Conservation (phyloP, 1,140 invertebrate genomes). For the Aplysia californica region DNA sequence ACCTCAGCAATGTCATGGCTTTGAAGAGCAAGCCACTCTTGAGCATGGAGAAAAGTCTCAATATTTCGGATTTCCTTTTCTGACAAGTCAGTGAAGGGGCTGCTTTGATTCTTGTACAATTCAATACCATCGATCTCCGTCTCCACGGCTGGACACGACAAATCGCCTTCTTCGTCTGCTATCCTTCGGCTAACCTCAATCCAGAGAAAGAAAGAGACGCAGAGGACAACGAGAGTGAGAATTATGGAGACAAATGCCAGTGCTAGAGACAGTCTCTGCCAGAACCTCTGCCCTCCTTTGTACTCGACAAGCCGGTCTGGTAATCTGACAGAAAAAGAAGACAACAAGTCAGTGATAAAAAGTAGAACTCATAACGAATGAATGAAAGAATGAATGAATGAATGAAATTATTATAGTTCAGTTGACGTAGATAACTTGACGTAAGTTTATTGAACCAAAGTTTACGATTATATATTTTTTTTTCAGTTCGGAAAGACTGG, state of each 20-base stretch:
- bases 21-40: slow-evolving; percentile 23
- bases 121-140: not conserved
- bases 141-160: not conserved
- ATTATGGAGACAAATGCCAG: not conserved
- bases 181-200: too few relatives aligned
- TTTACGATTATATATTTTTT: too few relatives aligned
- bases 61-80: slow-evolving; percentile 39
- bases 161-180: not conserved
- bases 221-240: not conserved
- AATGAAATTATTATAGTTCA: too few relatives aligned
- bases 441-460: too few relatives aligned
- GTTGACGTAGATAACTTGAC: too few relatives aligned
- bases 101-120: slow-evolving; percentile 12
- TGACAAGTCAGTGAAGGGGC: slow-evolving; percentile 40
- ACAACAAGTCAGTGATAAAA: not conserved
- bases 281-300: not conserved
- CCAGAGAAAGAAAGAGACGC: not conserved
- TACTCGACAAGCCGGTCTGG: not conserved
- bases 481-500: too few relatives aligned
- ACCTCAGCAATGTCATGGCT: slow-evolving; percentile 30
- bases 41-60: slow-evolving; percentile 30
- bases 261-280: not conserved
- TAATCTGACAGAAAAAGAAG: not conserved
- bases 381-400: too few relatives aligned
- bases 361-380: too few relatives aligned